Base-by-base conservation (phyloP, 2,888 invertebrate genomes). In the Julus scanicus region DNA sequence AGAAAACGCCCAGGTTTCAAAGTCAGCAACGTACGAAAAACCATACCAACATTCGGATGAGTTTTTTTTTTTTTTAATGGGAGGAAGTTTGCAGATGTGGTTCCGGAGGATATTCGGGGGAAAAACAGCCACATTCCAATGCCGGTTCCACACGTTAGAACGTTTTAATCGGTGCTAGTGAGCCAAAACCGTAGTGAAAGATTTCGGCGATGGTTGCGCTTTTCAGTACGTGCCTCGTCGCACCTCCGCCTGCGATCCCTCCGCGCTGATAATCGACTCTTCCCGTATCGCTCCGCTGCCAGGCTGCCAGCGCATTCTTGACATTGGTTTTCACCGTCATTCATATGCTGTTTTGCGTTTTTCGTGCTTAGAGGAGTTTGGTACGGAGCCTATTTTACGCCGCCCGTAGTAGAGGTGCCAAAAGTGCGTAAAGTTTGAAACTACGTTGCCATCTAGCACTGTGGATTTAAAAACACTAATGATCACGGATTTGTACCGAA, bases 261-360 rank as follows among this genome's bases (percentile, higher is more conserved):
- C 80, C 80, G 80, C 37, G 11, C 37, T 13, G 6, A 13, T 3
- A 80, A 37, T 80, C 80, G 80, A 80, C 80, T 80, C 37, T 9
- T 13, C 80, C 80, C 37, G 37, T 80, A 80, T 80, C 80, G 80
- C 37, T 80, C 80, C 80, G 71, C 71, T 29, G 29, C 63, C n/a
- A 3, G n/a, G n/a, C 63, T 6, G 63, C 63, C 63, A 63, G 63
- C 80, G 80, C 80, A 80, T 80, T 80, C 80, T 80, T 80, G 80
- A 80, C 80, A 37, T 37, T 37, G 80, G 80, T 80, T 80, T 80
- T 53, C 29, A 13, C 37, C 80, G 37, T 37, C 71, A 9, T 71
- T 71, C 20, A n/a, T 20, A 29, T 11, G 37, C 37, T 80, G 80
- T 2, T 80, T 80, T 37, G 80, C 37, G 11, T 37, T 80, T 37